Base-by-base conservation (phyloP, 2,113 vertebrate genomes). In the Cathartes aura region DNA sequence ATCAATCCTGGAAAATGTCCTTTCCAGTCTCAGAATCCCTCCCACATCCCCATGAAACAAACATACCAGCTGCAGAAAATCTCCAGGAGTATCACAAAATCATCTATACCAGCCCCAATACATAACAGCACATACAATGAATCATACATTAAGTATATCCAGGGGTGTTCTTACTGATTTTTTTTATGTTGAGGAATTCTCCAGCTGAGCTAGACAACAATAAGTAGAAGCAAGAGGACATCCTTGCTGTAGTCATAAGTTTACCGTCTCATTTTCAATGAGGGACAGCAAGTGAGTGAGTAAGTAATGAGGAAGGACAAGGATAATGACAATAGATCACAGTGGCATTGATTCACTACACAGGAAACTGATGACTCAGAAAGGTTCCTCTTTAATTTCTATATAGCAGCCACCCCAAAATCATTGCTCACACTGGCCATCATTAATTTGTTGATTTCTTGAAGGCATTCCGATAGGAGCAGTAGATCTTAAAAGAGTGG, bases 331-430 rank as follows among this genome's bases (percentile, higher is more conserved):
- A 93, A 89, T 19, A 95, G 85, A 92, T 78, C 80, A 92, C 84
- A 87, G 66, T 78, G 74, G 83, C 85, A 96, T 78, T 96, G 93
- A 96, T 95, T 93, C 12, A 15, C 75, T 92, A 82, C 64, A 91
- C 60, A 74, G 80, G 53, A 93, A 96, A 92, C 63, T 70, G 79
- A 92, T 91, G 84, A 94, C 22, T 95, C n/a, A 8, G 60, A 93
- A 93, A 88, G 45, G 38, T 59, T 96, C 29, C 38, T 90, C 79
- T 95, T 90, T 80, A 91, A 96, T 93, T 93, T 92, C 91, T 87
- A 53, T 30, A 82, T 1, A 94, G 81, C 45, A 87, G 82, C 48
- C 89, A 90, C 75, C 50, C 43, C 70, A 87, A 95, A 95, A 95
- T 68, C 68, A 93, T 81, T 94, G 91, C 47, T 94, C 45, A 85